Evolutionary conservation across 1,140 invertebrate species (phyloP), one percentile per base, ranked within the genome.

Genomic region (Drosophila sp.): DNA sequence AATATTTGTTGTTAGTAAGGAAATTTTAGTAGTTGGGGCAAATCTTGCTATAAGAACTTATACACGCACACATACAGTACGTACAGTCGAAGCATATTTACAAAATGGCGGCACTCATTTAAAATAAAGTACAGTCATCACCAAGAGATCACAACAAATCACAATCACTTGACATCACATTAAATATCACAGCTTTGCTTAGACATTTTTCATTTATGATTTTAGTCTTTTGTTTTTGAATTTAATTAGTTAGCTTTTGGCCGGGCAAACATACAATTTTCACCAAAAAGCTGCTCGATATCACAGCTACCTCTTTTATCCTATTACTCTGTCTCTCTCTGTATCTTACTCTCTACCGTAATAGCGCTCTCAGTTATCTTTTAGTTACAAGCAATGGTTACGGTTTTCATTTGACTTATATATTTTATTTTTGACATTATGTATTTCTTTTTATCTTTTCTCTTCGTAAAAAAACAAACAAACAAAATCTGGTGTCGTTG

Each of bases 351-450:
- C 40, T 65, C 34, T 41, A 72, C n/a, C 50, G 46, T 75, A 67
- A 56, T 71, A 78, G 70, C 71, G 61, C 66, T 78, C 62, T 86
- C 62, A 65, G 73, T 73, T 76, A 65, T 61, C 18, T 13, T 38
- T 80, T 73, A 79, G 62, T 79, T 79, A 80, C 70, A 46, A 73
- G 27, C 74, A 34, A 69, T 77, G 80, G 86, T 89, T 80, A 89
- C 77, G 86, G 84, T 89, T 89, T 84, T 66, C 50, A 62, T 76
- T 77, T 72, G 64, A 63, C 18, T 81, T 76, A 63, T 53, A 64
- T 76, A 86, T 78, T 86, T 86, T 89, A 81, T 89, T 89, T 86
- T 90, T 89, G 80, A 84, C 74, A 90, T 76, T 76, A 38, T 90
- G 72, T 89, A 78, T 84, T 81, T 87, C 72, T 90, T 75, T 90